Evolutionary conservation across 2,797 vertebrate genomes (phyloP), one percentile per base, ranked within the genome.

Genomic region (Salmo trutta): DNA sequence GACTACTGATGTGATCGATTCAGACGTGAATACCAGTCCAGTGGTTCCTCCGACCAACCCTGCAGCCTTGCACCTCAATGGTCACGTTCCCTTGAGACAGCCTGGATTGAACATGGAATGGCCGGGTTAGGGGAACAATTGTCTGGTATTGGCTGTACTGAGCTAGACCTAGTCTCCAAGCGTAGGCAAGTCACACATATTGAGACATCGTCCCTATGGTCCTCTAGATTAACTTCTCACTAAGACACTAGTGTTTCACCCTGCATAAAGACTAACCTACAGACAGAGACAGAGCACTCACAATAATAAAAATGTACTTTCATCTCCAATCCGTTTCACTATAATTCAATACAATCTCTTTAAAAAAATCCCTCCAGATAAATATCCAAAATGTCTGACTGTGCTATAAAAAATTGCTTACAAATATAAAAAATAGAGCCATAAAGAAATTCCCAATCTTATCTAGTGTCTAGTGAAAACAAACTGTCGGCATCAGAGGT

Each of bases 1-100:
- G 36, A 73, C 75, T 41, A 76, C 80, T 71, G 69, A 85, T 84
- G 80, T 78, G 80, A 81, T 81, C 76, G 73, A 82, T 86, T 76
- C 67, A 71, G 0, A 78, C 72, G 75, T 71, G 77, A 85, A 85
- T 70, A 79, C 19, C 56, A 59, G 19, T 59, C 56, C 56, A 21
- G 56, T 7, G 4, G n/a, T 59, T 7, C 19, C 54, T n/a, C 54
- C 54, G 4, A n/a, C 54, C 6, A 83, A 77, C 36, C 66, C 62
- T 59, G 41, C 73, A 6, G 59, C 19, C 69, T 54, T 65, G 41
- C 73, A 6, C 53, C 19, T 66, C 75, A 51, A 51, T 10, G 21
- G 75, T 68, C 56, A 64, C 53, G 68, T 17, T 51, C 71, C 21
- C 59, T 72, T 17, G 59, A 82, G 7, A 75, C 70, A 77, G 72